A percentile compares a stretch with the other conserved stretches of the same genome.
phyloP scores from a whole-genome alignment of 2,113 vertebrate genomes.

The Tetrax tetrax region DNA sequence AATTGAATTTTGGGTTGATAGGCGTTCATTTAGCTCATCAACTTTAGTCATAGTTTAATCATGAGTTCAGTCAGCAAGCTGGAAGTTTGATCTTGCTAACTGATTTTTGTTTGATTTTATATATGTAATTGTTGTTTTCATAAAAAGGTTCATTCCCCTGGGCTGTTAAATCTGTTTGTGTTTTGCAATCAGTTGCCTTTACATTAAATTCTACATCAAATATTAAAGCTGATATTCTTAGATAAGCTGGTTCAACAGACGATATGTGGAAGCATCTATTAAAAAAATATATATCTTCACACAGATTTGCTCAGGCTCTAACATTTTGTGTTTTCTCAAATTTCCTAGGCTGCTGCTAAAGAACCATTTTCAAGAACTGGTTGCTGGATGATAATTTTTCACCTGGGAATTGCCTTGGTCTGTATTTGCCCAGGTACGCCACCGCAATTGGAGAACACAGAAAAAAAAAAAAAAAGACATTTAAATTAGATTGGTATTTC shows the following conservation, averaged over 20 bases:
- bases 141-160: conserved; percentile 13
- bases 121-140: conserved; percentile 6
- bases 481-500: background rate
- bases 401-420: background rate
- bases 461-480: background rate
- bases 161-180: background rate
- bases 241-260: background rate
- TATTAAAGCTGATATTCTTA: background rate
- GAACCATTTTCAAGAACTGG: background rate
- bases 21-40: background rate
- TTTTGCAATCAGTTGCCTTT: background rate
- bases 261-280: background rate
- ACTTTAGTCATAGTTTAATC: background rate
- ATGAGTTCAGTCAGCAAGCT: background rate
- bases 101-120: conserved; percentile 17
- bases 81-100: background rate
- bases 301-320: background rate
- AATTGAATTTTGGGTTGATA: background rate
- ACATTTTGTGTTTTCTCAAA: background rate
- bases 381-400: background rate
- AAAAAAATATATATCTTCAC: background rate
- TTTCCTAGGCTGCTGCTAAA: background rate
- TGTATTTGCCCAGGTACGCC: background rate
- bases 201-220: conserved; percentile 14
- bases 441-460: background rate